Conservation (phyloP, 2,888 invertebrate genomes). For the Eupsilia transversa region DNA sequence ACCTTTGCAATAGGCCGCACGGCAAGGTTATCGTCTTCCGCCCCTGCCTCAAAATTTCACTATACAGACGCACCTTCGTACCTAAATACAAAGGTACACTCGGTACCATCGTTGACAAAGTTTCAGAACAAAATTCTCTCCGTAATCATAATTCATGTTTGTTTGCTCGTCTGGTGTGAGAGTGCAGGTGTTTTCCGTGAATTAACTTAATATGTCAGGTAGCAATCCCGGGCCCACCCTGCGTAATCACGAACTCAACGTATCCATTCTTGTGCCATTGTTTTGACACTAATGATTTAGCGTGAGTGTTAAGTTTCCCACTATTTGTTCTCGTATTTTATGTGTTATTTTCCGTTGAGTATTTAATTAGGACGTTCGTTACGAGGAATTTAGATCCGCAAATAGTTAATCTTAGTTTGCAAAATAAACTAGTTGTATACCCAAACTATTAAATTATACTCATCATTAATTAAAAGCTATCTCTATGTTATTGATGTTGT, state of each 20-base stretch:
- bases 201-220: constrained; percentile 73
- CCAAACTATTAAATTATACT: background rate
- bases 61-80: no score
- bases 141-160: constrained; percentile 56
- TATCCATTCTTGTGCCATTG: constrained; percentile 66
- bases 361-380: constrained; percentile 27
- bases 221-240: constrained; percentile 47
- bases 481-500: background rate
- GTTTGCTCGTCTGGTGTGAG: constrained; percentile 63
- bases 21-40: no score
- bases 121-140: constrained; percentile 34
- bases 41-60: background rate
- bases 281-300: constrained; percentile 69
- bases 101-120: constrained; percentile 25
- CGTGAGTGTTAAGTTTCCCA: constrained; percentile 65
- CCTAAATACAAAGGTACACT: constrained; percentile 20
- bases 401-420: constrained; percentile 18
- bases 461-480: background rate
- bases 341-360: constrained; percentile 32
- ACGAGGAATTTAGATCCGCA: background rate
- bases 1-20: background rate
- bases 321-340: constrained; percentile 34
- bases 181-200: constrained; percentile 70
- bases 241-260: constrained; percentile 66
- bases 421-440: background rate